Evolutionary conservation across 2,797 vertebrate species (phyloP), one percentile per base, ranked within the genome.

Genomic region (Manis javanica): DNA sequence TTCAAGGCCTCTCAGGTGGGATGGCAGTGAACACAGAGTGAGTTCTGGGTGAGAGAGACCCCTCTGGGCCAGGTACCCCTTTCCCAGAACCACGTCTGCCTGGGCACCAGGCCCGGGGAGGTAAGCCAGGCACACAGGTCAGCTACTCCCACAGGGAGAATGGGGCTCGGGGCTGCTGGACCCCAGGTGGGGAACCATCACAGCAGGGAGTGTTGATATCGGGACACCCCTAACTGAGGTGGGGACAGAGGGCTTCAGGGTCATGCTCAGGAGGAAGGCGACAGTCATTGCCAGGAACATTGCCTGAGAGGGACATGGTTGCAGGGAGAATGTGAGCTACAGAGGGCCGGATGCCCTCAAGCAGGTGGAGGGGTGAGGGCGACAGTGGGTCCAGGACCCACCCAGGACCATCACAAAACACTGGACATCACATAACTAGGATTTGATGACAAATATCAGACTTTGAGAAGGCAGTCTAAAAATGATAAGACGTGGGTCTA

Each of bases 391-490:
- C 26, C 64, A 57, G 18, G 63, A n/a, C 61, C 49, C 55, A 14
- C 61, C 6, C 11, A 31, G 42, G 42, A n/a, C 11, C 15, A 1
- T 51, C 24, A 13, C 46, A 26, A 0, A 16, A 1, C 0, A 1
- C n/a, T 46, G 26, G 53, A 29, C 26, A 2, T 1, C 31, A 16
- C 6, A 0, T 46, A 46, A 11, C 7, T 24, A 12, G 21, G 63
- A 15, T 10, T 9, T 15, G 63, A 49, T 12, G 14, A 57, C 51
- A 15, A 57, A 26, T 7, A 21, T 3, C 74, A 53, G 89, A 49
- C 77, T 68, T 31, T 4, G 7, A 51, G 66, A 64, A 75, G 64
- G 5, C 15, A 0, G 11, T 55, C 74, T 37, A 61, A 78, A 42
- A 31, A 21, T 1, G 8, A 9, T 21, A 37, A 21, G 51, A 61